Percentiles rank a stretch among this genome's conserved stretches.
These are phyloP conservation scores for Laticauda colubrina DNA, from an alignment of 2,113 vertebrate species.

Conservation along the genomic window DNA sequence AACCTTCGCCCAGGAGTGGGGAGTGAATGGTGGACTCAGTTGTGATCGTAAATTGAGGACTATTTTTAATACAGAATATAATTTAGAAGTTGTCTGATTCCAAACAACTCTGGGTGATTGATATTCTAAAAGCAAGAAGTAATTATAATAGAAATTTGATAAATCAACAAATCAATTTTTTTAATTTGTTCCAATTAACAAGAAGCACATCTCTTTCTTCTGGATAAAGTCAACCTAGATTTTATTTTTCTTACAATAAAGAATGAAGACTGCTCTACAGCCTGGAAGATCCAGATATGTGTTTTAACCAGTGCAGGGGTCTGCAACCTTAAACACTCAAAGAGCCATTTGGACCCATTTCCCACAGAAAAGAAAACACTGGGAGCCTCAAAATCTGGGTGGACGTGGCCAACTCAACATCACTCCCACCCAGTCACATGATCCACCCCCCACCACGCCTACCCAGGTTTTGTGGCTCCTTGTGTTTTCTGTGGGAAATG, in stretches of 20 bases:
- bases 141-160: neutral
- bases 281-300: neutral
- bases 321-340: no score
- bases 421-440: no score
- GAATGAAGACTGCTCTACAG: neutral
- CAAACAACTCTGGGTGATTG: neutral
- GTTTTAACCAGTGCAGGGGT: neutral
- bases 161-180: neutral
- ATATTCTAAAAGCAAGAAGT: neutral
- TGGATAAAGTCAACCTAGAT: neutral
- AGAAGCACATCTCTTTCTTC: neutral
- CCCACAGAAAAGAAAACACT: no score
- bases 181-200: neutral
- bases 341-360: no score
- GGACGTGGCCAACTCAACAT: no score
- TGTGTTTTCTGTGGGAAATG: no score
- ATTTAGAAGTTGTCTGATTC: neutral
- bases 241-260: neutral
- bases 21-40: no score
- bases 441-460: no score
- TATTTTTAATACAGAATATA: neutral
- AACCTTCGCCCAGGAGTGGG: no score
- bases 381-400: no score
- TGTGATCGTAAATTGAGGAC: no score
- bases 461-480: no score